phyloP scores from a whole-genome alignment of 2,888 invertebrate species.

The Orthosia gracilis region DNA sequence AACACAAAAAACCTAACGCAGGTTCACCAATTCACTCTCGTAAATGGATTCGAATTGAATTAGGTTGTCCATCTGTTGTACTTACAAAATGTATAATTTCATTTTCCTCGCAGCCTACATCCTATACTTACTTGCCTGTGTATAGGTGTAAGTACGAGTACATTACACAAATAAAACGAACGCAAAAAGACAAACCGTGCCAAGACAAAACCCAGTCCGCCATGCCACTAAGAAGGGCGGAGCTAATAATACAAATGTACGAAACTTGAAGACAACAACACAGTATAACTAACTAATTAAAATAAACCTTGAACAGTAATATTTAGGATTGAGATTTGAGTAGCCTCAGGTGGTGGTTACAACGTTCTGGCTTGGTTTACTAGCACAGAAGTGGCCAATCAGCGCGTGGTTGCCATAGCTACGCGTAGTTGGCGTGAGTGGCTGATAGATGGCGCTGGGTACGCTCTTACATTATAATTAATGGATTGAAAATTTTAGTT shows the following conservation, averaged over 20 bases:
- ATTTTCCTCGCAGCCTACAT: slow-evolving; percentile 23
- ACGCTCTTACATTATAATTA: slow-evolving; percentile 52
- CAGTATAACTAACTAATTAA: slow-evolving; percentile 65
- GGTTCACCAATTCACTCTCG: neutral
- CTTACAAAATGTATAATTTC: slow-evolving; percentile 11
- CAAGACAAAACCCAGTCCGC: slow-evolving; percentile 82
- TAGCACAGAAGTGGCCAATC: slow-evolving; percentile 86
- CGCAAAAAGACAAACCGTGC: slow-evolving; percentile 81
- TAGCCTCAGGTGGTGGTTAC: slow-evolving; percentile 72
- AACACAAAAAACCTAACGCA: neutral
- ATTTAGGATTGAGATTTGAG: slow-evolving; percentile 78
- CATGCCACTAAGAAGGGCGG: slow-evolving; percentile 88
- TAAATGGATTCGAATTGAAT: slow-evolving; percentile 13
- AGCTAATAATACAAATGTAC: slow-evolving; percentile 81
- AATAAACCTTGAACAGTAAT: slow-evolving; percentile 71
- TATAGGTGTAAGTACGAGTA: slow-evolving; percentile 32
- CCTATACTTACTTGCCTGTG: slow-evolving; percentile 50
- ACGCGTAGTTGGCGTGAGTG: slow-evolving; percentile 74
- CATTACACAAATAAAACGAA: slow-evolving; percentile 73
- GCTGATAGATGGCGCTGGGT: slow-evolving; percentile 84
- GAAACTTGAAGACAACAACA: slow-evolving; percentile 68
- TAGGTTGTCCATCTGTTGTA: slow-evolving; percentile 5
- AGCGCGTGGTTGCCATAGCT: slow-evolving; percentile 86
- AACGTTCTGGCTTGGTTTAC: slow-evolving; percentile 70
- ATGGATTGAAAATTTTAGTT: slow-evolving; percentile 64